A percentile compares a stretch with the other conserved stretches of the same genome.
Conservation (phyloP, 2,888 invertebrate genomes). For the Cryptosula pallasiana region DNA sequence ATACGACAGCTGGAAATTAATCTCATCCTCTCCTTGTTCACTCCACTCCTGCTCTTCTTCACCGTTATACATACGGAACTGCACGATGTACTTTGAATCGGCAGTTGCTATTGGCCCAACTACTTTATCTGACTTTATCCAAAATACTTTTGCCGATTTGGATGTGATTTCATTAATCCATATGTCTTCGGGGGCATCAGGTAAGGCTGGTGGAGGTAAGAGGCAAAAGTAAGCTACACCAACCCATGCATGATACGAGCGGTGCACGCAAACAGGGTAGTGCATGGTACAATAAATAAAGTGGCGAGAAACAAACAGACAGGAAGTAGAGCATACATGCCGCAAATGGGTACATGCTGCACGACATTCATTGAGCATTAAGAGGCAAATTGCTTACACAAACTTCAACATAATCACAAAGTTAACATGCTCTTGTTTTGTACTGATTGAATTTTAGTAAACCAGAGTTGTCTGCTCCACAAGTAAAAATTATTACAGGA, state of each 20-base stretch:
- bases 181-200: conserved; percentile 82
- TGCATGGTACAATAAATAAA: background rate
- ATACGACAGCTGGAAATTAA: conserved; percentile 58
- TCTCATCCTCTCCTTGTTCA: conserved; percentile 23
- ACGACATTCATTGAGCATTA: too few relatives aligned
- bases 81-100: background rate
- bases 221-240: background rate
- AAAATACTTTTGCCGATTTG: conserved; percentile 82
- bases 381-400: too few relatives aligned
- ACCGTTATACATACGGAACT: background rate
- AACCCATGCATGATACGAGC: too few relatives aligned
- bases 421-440: too few relatives aligned
- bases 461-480: too few relatives aligned
- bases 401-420: too few relatives aligned
- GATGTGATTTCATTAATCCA: conserved; percentile 88
- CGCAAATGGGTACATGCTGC: too few relatives aligned
- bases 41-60: background rate
- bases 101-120: background rate
- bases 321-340: too few relatives aligned
- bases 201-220: conserved; percentile 65
- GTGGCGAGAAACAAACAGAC: too few relatives aligned
- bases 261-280: background rate
- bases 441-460: too few relatives aligned
- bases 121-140: conserved; percentile 56
- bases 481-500: too few relatives aligned